A percentile compares a stretch with the other conserved stretches of the same genome.
Evolutionary conservation across 2,113 vertebrate genomes (phyloP).

Genomic region (Ammodramus savannarum): DNA sequence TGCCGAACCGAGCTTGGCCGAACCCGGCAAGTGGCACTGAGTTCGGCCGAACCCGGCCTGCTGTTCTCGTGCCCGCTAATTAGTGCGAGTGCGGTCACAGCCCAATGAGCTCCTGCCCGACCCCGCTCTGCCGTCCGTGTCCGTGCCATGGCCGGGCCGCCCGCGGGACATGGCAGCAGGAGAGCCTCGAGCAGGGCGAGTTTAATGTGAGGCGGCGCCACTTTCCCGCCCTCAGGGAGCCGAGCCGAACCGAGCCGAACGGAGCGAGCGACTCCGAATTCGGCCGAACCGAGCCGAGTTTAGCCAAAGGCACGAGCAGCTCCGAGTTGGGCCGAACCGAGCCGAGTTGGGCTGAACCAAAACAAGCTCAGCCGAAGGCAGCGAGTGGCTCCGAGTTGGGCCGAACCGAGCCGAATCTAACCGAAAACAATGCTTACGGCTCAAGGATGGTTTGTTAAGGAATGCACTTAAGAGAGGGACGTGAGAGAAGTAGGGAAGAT

Average conservation of each 20-base stretch:
- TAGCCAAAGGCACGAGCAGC: background rate
- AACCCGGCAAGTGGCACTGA: background rate
- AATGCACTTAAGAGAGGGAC: background rate
- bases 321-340: no score
- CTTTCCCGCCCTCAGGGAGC: background rate
- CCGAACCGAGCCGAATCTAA: background rate
- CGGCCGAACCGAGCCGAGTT: background rate
- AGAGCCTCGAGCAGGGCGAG: background rate
- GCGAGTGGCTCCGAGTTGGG: background rate
- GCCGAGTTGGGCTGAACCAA: background rate
- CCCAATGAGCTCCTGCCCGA: background rate
- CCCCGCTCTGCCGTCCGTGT: background rate
- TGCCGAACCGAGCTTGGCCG: background rate
- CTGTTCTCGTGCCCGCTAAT: background rate
- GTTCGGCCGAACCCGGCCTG: background rate
- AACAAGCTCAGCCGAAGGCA: no score
- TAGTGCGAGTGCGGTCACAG: background rate
- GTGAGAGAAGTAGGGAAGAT: background rate
- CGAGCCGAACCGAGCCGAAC: background rate
- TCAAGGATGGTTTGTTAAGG: background rate
- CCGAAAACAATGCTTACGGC: background rate
- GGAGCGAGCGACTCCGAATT: no score
- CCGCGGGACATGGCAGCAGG: background rate
- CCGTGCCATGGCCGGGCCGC: background rate
- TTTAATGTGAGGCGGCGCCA: background rate